These are phyloP conservation scores for Tolmerus cingulatus DNA, from an alignment of 2,888 invertebrate genomes.

Conservation along the genomic window DNA sequence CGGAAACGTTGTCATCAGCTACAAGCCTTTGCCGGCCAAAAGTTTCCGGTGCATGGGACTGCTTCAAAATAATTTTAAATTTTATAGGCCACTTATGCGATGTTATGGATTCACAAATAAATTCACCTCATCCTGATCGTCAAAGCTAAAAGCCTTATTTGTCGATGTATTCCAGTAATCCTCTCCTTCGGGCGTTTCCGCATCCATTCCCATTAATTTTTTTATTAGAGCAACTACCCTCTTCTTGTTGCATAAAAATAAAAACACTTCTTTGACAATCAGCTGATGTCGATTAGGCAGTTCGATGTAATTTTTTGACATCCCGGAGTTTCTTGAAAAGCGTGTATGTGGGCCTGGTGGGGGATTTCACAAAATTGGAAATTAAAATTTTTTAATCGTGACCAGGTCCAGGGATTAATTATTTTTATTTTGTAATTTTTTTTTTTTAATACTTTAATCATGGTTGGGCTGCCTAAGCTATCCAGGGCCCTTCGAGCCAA, in stretches of 20 bases:
- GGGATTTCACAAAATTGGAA: background rate
- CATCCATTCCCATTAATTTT: background rate
- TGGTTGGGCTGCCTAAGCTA: conserved; percentile 68
- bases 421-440: too few species aligned
- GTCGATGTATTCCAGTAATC: conserved; percentile 83
- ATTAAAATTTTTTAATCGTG: background rate
- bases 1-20: conserved; percentile 58
- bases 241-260: background rate
- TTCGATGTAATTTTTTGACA: background rate
- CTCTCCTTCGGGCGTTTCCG: conserved; percentile 66
- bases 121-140: conserved; percentile 74
- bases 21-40: conserved; percentile 40
- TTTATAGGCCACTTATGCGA: background rate
- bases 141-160: conserved; percentile 78
- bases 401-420: background rate
- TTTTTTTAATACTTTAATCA: too few species aligned
- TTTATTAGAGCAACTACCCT: background rate
- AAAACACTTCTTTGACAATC: background rate
- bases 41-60: conserved; percentile 31
- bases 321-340: background rate
- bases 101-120: background rate
- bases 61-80: background rate
- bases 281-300: background rate
- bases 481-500: conserved; percentile 73
- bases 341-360: background rate